Evolutionary conservation across 1,140 invertebrate genomes (phyloP).

Genomic region (Heliconius himera): DNA sequence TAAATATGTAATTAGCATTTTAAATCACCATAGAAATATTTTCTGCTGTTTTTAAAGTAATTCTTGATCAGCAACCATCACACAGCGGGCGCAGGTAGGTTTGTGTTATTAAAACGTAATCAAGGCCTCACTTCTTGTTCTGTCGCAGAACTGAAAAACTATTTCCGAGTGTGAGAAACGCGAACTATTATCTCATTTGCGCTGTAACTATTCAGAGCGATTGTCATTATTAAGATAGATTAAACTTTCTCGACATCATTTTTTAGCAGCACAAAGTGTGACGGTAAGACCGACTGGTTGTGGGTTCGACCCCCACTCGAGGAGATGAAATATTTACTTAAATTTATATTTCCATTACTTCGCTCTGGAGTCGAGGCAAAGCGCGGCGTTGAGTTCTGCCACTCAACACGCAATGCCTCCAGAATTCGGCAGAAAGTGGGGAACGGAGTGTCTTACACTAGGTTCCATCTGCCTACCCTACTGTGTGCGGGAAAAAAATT

Average conservation of each 20-base stretch:
- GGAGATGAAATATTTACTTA: too few relatives aligned
- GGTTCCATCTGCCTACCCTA: too few relatives aligned
- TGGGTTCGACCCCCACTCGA: too few relatives aligned
- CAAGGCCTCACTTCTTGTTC: constrained; percentile 25
- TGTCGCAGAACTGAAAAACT: constrained; percentile 24
- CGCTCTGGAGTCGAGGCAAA: too few relatives aligned
- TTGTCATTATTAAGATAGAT: constrained; percentile 32
- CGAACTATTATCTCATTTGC: constrained; percentile 40
- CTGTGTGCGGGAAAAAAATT: too few relatives aligned
- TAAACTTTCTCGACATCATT: constrained; percentile 34
- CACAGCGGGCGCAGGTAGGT: background rate
- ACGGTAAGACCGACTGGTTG: too few relatives aligned
- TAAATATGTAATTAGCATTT: background rate
- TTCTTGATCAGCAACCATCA: background rate
- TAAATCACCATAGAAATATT: background rate
- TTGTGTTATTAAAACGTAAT: constrained; percentile 34
- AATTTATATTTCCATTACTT: too few relatives aligned
- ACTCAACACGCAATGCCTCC: too few relatives aligned
- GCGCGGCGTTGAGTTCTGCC: too few relatives aligned
- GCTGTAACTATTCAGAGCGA: constrained; percentile 30
- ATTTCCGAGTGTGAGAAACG: constrained; percentile 35
- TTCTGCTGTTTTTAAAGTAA: background rate
- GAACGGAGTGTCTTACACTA: too few relatives aligned
- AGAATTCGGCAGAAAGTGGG: too few relatives aligned
- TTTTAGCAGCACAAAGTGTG: background rate